Base-by-base conservation (phyloP, 2,888 invertebrate species). In the Drosophila eohydei region DNA sequence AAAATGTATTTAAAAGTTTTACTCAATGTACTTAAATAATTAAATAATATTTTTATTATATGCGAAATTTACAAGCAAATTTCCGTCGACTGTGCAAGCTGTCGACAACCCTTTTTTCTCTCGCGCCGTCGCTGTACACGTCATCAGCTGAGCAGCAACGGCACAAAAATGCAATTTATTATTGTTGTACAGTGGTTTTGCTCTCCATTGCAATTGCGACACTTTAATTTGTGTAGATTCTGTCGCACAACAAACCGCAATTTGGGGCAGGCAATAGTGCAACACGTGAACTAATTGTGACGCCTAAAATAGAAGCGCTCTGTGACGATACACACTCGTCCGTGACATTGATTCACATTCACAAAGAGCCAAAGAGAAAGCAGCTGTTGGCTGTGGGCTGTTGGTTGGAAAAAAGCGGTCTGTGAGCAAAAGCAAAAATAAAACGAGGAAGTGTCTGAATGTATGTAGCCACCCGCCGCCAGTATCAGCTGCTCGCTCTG, bases 291-390 rank as follows among this genome's bases (percentile, higher is more conserved):
- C 55, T 40, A 50, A 65, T 55, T 68, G 54, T 67, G 65, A 52
- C 57, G 64, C 38, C 75, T 67, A 75, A 64, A 46, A 62, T 79
- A 75, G 72, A 56, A 46, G n/a, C 43, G 40, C n/a, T 32, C 52
- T 56, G 69, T 76, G 74, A 67, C 71, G 69, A 21, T 46, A 74
- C 55, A 63, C 50, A 74, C 54, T 55, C 56, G 71, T 67, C 79
- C 85, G 66, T 87, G 86, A 87, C 86, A 87, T 87, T 87, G 88
- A 63, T 70, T 79, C 83, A 80, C 84, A 83, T 84, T 84, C 83
- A 72, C 83, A 72, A 67, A 66, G 69, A 65, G 63, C 46, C 58
- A 54, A 60, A 72, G 65, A 66, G 81, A 67, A 65, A 71, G 62
- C 65, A 50, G 58, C 51, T 63, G 77, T 52, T 55, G 40, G n/a